Conservation (phyloP, 1,140 invertebrate genomes). For the Drosophila nasuta region DNA sequence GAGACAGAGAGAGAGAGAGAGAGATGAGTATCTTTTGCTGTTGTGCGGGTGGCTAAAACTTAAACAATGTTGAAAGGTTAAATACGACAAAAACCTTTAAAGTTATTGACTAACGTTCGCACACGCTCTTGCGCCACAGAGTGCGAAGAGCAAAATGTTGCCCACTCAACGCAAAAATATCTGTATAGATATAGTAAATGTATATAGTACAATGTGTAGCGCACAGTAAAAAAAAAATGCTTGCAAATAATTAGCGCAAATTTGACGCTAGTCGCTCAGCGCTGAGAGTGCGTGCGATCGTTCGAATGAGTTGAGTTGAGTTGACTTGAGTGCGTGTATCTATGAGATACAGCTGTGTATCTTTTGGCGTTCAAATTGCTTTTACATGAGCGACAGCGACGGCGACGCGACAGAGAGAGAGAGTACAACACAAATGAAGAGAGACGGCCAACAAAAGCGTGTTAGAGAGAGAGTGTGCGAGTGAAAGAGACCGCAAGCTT, state of each 20-base stretch:
- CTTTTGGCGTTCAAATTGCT: conserved; percentile 52
- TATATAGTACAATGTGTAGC: not conserved
- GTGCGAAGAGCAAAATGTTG: not conserved
- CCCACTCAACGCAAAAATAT: conserved; percentile 4
- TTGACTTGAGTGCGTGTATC: conserved; percentile 50
- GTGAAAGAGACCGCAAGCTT: conserved; percentile 21
- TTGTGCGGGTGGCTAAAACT: conserved; percentile 16
- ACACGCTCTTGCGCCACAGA: not conserved
- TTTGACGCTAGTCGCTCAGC: conserved; percentile 69
- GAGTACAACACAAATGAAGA: not conserved
- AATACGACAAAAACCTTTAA: conserved; percentile 55
- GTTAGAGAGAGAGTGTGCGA: conserved; percentile 11
- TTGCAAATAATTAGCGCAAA: conserved; percentile 81
- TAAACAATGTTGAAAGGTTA: conserved; percentile 61
- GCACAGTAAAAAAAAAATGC: conserved; percentile 52
- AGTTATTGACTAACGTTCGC: conserved; percentile 27
- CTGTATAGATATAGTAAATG: not conserved
- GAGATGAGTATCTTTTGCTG: conserved; percentile 38
- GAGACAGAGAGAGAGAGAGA: not conserved
- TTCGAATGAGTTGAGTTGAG: conserved; percentile 12
- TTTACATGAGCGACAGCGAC: conserved; percentile 55
- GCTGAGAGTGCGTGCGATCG: conserved; percentile 69
- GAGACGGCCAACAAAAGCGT: conserved; percentile 14
- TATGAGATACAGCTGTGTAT: conserved; percentile 64
- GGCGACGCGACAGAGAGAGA: conserved; percentile 3